Evolutionary conservation across 2,888 invertebrate genomes (phyloP).

Genomic region (Entomobrya proxima): DNA sequence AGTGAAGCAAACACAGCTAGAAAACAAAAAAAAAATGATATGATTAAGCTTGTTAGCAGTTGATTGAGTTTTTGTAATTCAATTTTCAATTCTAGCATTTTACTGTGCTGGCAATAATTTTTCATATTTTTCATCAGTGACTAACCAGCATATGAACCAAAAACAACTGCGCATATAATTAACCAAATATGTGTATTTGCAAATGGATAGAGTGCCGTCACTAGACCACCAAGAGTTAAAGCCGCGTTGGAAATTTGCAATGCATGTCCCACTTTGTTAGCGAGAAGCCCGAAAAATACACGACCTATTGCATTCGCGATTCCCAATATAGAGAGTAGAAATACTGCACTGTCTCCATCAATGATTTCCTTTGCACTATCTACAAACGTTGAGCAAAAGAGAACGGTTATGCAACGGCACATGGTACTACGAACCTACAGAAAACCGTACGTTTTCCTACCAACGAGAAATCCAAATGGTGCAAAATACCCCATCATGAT

Average conservation of each 20-base stretch:
- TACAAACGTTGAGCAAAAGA: slow-evolving; percentile 37
- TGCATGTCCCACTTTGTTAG: slow-evolving; percentile 77
- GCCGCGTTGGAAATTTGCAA: slow-evolving; percentile 92
- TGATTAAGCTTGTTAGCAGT: no score
- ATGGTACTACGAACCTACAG: slow-evolving; percentile 66
- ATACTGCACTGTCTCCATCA: slow-evolving; percentile 79
- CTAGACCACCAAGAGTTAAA: slow-evolving; percentile 90
- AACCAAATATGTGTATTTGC: slow-evolving; percentile 83
- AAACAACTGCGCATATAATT: slow-evolving; percentile 87
- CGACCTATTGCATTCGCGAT: slow-evolving; percentile 94
- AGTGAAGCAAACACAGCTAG: slow-evolving; percentile 95
- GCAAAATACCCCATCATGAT: slow-evolving; percentile 98
- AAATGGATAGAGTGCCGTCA: slow-evolving; percentile 88
- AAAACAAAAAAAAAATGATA: slow-evolving; percentile 78
- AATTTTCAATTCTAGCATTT: no score
- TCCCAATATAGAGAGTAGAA: slow-evolving; percentile 90
- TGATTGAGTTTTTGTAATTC: neutral
- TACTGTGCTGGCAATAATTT: no score
- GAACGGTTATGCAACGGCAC: neutral
- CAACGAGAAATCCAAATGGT: slow-evolving; percentile 88
- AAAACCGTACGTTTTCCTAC: slow-evolving; percentile 69
- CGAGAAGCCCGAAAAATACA: slow-evolving; percentile 84
- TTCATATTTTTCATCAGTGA: neutral
- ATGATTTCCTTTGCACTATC: slow-evolving; percentile 79
- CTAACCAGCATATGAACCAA: slow-evolving; percentile 91